Percentiles rank a stretch among this genome's conserved stretches.
Evolutionary conservation across 2,113 vertebrate genomes (phyloP).

Genomic region (Colaptes auratus): DNA sequence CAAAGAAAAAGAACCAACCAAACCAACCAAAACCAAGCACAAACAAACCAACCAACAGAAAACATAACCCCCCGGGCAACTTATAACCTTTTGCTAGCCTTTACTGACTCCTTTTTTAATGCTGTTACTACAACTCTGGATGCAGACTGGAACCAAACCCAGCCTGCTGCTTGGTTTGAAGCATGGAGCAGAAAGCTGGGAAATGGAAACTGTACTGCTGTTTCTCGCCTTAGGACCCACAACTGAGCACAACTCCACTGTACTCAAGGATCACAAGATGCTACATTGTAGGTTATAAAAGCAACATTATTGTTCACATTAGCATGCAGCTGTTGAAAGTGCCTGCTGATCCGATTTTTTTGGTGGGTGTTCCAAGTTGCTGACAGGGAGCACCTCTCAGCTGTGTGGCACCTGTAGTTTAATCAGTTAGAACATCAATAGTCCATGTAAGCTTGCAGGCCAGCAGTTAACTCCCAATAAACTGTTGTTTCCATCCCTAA

Average conservation of each 20-base stretch:
- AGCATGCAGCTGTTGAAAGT: background rate
- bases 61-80: background rate
- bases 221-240: background rate
- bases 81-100: background rate
- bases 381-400: background rate
- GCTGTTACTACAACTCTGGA: background rate
- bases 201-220: background rate
- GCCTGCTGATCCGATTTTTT: background rate
- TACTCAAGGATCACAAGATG: background rate
- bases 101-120: background rate
- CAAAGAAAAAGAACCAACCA: too few relatives aligned
- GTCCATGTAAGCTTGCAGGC: background rate
- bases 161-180: background rate
- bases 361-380: background rate
- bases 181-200: background rate
- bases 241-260: background rate
- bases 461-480: background rate
- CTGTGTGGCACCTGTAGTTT: background rate
- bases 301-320: background rate
- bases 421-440: background rate
- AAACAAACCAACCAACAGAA: too few relatives aligned
- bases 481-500: background rate
- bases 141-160: background rate
- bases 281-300: background rate
- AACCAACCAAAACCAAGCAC: background rate